Evolutionary conservation across 2,888 invertebrate species (phyloP), one percentile per base, ranked within the genome.

Genomic region (Rhimphoctona megacephalus): DNA sequence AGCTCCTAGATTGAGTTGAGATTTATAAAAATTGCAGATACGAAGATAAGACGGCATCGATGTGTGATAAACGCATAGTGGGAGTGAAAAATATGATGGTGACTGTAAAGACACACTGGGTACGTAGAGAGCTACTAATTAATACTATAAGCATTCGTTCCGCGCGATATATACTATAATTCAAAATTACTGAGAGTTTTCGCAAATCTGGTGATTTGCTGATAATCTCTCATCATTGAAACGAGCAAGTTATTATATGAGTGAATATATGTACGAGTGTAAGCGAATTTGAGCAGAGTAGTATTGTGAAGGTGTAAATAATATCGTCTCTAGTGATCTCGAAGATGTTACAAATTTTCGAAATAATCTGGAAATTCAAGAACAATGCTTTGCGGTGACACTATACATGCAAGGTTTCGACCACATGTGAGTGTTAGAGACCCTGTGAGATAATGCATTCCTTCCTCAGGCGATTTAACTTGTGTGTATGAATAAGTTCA

Each of bases 401-500:
- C 22, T 19, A 67, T 43, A 43, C 67, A n/a, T n/a, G 67, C 22
- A 5, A 22, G 25, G 39, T 14, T 67, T 25, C 19, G 39, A 30
- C 49, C n/a, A 73, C 25, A 52, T 14, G 33, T 64, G 54, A 54
- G 57, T 11, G 52, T 67, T 8, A 14, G 33, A 7, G 74, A 69
- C 19, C 82, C 85, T 86, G 87, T 69, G 89, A 87, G 89, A 89
- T 89, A 89, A 88, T 72, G 87, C 88, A 83, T 88, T 87, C 87
- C 88, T 90, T 87, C 90, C 90, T 90, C 91, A 89, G 90, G 89
- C 89, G 90, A 89, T 90, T 90, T 89, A 90, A 92, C 91, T 92
- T 25, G 25, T 90, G 90, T 91, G 92, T 91, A 92, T 91, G 92
- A 91, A 92, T 92, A 91, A 91, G 92, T 92, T 91, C 90, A 92